A percentile compares a stretch with the other conserved stretches of the same genome.
These are phyloP conservation scores for Campylomormyrus numenius DNA, from an alignment of 2,113 vertebrate genomes.

Conservation along the genomic window DNA sequence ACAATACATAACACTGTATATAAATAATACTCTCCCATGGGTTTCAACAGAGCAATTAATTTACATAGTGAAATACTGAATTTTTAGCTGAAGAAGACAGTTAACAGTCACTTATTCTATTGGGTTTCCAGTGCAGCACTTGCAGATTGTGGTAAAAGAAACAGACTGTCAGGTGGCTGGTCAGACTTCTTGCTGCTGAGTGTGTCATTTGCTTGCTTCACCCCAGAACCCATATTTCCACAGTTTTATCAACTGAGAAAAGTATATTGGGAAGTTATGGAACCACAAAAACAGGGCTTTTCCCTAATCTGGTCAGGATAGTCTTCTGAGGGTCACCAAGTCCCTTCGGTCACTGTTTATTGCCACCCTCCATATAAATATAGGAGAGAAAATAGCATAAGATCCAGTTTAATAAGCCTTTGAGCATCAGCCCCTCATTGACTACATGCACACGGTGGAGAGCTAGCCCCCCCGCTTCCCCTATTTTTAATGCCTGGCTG, in stretches of 20 bases:
- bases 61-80: background rate
- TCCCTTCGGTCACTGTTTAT: background rate
- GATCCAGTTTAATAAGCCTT: conserved; percentile 13
- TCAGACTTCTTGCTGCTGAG: background rate
- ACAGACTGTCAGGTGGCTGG: background rate
- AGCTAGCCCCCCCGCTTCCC: background rate
- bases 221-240: background rate
- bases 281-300: background rate
- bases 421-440: background rate
- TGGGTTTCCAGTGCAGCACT: background rate
- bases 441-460: background rate
- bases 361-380: background rate
- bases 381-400: background rate
- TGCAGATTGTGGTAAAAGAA: background rate
- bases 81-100: no score
- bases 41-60: background rate
- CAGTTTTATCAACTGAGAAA: background rate
- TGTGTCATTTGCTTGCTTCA: background rate
- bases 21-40: background rate
- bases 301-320: background rate
- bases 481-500: conserved; percentile 14
- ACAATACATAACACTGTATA: background rate
- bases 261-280: background rate
- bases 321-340: background rate
- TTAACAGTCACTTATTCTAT: background rate